phyloP scores from a whole-genome alignment of 2,113 vertebrate species.

The Chelonoidis abingdonii region DNA sequence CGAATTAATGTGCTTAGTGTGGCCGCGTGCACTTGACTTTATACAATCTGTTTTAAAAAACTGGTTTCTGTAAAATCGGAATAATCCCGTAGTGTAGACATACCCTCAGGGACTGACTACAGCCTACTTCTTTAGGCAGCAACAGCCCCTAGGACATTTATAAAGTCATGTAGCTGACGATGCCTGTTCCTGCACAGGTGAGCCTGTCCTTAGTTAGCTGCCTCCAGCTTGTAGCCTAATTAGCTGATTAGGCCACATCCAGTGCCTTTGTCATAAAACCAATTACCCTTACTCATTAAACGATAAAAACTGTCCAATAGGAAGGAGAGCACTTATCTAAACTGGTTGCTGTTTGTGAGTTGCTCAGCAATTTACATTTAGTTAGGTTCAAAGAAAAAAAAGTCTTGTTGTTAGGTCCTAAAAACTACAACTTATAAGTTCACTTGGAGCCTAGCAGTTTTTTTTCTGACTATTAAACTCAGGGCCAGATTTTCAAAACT shows the following conservation, averaged over 20 bases:
- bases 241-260: neutral
- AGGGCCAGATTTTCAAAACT: neutral
- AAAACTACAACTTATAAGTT: neutral
- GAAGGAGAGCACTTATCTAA: neutral
- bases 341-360: neutral
- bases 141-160: neutral
- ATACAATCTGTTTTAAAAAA: no score
- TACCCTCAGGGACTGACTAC: neutral
- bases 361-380: no score
- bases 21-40: no score
- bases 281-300: neutral
- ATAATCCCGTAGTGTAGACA: no score
- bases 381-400: no score
- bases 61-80: no score
- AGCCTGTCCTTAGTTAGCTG: neutral
- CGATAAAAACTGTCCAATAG: neutral
- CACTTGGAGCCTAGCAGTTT: neutral
- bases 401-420: no score
- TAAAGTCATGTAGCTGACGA: neutral
- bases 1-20: no score
- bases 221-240: neutral
- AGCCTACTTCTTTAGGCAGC: neutral
- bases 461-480: neutral
- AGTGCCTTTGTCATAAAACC: neutral
- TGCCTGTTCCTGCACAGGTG: neutral